phyloP scores from a whole-genome alignment of 92 coral and sea anemone genomes.

The Epizoanthus scotinus region DNA sequence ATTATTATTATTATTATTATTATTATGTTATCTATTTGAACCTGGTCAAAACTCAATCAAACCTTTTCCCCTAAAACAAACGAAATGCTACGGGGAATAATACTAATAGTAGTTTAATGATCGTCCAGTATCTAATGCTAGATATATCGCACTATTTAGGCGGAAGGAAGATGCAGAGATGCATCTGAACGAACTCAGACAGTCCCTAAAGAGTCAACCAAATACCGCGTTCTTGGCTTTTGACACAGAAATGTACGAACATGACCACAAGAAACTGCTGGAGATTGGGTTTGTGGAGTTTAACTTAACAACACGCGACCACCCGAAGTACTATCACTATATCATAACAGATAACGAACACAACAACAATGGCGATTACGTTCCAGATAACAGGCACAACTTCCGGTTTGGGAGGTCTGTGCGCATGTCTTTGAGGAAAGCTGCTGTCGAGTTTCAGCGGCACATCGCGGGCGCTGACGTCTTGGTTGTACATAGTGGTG shows the following conservation, averaged over 20 bases:
- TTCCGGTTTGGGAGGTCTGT: constrained; percentile 61
- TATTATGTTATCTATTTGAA: too few species aligned
- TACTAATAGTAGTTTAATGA: too few species aligned
- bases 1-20: too few species aligned
- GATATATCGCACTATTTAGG: not conserved
- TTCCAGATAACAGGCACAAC: constrained; percentile 57
- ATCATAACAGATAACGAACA: constrained; percentile 56
- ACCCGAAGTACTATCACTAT: constrained; percentile 47
- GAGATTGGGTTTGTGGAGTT: constrained; percentile 66
- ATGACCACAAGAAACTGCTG: constrained; percentile 56
- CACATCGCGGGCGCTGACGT: constrained; percentile 47
- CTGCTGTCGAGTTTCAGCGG: constrained; percentile 57
- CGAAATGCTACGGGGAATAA: too few species aligned
- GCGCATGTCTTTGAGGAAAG: constrained; percentile 51
- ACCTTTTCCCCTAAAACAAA: too few species aligned
- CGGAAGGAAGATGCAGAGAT: constrained; percentile 41
- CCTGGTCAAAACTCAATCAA: too few species aligned
- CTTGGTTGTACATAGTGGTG: constrained; percentile 61
- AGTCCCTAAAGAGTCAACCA: constrained; percentile 2
- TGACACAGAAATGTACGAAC: constrained; percentile 65
- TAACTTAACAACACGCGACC: constrained; percentile 30
- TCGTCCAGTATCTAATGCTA: not conserved
- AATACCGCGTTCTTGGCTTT: constrained; percentile 47
- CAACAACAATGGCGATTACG: constrained; percentile 33
- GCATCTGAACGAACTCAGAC: constrained; percentile 32